phyloP scores from a whole-genome alignment of 2,888 invertebrate genomes.

The Heteropelma amictum region DNA sequence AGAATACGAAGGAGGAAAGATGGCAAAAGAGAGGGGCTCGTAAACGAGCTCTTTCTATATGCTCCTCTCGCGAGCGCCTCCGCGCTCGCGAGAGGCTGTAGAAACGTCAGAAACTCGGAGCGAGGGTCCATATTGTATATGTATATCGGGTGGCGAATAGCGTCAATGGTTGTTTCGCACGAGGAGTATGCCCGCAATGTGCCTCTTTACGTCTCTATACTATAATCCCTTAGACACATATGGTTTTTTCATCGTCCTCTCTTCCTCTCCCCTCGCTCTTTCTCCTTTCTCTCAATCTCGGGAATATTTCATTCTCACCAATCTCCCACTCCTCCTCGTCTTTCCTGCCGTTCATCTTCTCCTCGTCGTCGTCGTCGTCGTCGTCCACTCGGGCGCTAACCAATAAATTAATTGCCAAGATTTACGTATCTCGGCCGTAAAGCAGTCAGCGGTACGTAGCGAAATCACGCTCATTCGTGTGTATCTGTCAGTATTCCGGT shows the following conservation, averaged over 20 bases:
- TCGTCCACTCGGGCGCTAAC: conserved; percentile 58
- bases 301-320: conserved; percentile 18
- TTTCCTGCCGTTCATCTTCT: conserved; percentile 33
- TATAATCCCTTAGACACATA: conserved; percentile 43
- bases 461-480: background rate
- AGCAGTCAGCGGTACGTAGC: conserved; percentile 69
- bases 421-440: conserved; percentile 76
- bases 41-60: conserved; percentile 32
- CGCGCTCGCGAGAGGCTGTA: conserved; percentile 24
- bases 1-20: background rate
- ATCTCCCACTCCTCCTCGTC: conserved; percentile 24
- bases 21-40: conserved; percentile 7
- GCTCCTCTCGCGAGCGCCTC: conserved; percentile 21
- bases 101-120: conserved; percentile 33
- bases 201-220: conserved; percentile 58
- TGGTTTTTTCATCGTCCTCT: conserved; percentile 27
- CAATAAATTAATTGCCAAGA: conserved; percentile 76
- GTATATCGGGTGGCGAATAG: conserved; percentile 37
- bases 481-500: conserved; percentile 36
- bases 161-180: conserved; percentile 36
- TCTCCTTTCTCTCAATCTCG: conserved; percentile 14
- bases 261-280: background rate
- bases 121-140: conserved; percentile 24
- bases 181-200: conserved; percentile 55
- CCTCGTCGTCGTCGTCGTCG: conserved; percentile 44